Percentiles rank a stretch among this genome's conserved stretches.
phyloP scores from a whole-genome alignment of 2,113 vertebrate genomes.

The Hippotragus niger region DNA sequence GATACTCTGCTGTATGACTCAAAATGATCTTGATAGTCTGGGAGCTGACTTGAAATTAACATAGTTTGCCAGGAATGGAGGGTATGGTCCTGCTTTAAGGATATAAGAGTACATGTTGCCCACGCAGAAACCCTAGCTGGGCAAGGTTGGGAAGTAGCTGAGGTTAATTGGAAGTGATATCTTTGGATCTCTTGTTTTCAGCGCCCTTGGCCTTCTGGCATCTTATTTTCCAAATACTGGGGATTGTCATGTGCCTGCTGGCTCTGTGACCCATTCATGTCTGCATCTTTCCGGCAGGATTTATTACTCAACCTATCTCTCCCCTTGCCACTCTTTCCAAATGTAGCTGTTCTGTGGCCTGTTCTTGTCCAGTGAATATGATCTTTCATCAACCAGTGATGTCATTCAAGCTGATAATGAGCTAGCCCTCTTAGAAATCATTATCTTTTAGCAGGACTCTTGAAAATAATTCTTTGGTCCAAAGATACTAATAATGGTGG shows the following conservation, averaged over 20 bases:
- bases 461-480: not conserved
- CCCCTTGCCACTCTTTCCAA: not conserved
- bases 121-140: not conserved
- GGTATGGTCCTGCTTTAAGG: not conserved
- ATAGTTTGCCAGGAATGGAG: not conserved
- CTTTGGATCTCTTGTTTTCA: conserved; percentile 22
- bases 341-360: not conserved
- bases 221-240: not conserved
- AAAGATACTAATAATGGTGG: not conserved
- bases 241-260: not conserved
- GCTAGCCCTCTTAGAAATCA: not conserved
- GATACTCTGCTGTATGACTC: not conserved
- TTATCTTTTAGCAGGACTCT: not conserved
- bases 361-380: not conserved
- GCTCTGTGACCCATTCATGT: not conserved
- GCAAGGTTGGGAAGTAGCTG: not conserved
- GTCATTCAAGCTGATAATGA: not conserved
- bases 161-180: not conserved
- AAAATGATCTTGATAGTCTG: not conserved
- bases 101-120: not conserved
- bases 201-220: not conserved
- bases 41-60: not conserved
- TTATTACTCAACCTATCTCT: not conserved
- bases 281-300: not conserved
- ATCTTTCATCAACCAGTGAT: not conserved